These are phyloP conservation scores for Acanthornis magna DNA, from an alignment of 2,797 vertebrate species.

Conservation along the genomic window DNA sequence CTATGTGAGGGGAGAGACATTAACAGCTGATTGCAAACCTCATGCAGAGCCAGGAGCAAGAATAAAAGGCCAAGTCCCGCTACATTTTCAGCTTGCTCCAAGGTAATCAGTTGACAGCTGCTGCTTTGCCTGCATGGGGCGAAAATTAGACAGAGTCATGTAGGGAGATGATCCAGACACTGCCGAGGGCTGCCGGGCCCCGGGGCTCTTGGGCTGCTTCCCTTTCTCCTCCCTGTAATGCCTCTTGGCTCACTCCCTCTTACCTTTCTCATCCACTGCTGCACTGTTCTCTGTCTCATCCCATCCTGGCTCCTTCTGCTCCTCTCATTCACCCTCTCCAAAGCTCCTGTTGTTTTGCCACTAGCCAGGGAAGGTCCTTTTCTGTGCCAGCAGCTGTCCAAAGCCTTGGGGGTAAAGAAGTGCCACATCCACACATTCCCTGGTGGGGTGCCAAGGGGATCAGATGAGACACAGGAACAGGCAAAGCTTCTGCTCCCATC, in stretches of 20 bases:
- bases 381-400: not conserved
- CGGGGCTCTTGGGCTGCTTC: not conserved
- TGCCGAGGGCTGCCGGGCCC: not conserved
- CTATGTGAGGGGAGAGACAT: not conserved
- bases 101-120: not conserved
- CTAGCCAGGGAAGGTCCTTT: not conserved
- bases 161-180: not conserved
- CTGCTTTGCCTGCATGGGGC: not conserved
- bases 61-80: not conserved
- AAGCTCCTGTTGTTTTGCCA: not conserved
- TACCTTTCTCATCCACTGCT: not conserved
- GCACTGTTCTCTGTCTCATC: not conserved
- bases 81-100: not conserved
- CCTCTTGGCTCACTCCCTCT: not conserved
- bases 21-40: slow-evolving; percentile 42
- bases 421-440: accelerated
- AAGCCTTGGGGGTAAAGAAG: not conserved
- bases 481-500: not conserved
- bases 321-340: not conserved
- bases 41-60: not conserved
- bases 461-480: not conserved
- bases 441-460: not conserved
- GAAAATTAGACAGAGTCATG: not conserved
- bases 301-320: not conserved
- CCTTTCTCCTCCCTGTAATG: not conserved